These are phyloP conservation scores for Drosophila ananassae DNA, from an alignment of 1,140 invertebrate genomes.

Conservation along the genomic window DNA sequence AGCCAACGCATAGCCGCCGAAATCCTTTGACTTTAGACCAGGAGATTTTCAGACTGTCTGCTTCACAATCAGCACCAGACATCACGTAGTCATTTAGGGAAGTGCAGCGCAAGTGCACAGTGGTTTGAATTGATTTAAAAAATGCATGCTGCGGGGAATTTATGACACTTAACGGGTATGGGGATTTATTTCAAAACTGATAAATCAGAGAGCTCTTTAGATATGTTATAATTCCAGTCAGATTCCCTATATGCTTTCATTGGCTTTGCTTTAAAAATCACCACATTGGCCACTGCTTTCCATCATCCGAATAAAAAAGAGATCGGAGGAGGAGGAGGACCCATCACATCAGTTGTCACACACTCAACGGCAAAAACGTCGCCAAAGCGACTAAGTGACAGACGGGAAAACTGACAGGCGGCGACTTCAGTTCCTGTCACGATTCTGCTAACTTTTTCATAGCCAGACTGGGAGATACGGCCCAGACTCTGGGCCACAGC, in stretches of 20 bases:
- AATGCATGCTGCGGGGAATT: background rate
- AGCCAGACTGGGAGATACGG: slow-evolving; percentile 25
- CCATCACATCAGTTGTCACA: slow-evolving; percentile 57
- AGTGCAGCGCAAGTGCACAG: slow-evolving; percentile 31
- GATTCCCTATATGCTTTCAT: no score
- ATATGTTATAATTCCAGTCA: no score
- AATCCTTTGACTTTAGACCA: slow-evolving; percentile 41
- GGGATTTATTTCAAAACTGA: background rate
- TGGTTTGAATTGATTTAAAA: background rate
- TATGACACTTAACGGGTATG: background rate
- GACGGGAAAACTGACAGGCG: slow-evolving; percentile 12
- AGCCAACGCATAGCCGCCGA: slow-evolving; percentile 41
- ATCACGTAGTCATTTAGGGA: slow-evolving; percentile 24
- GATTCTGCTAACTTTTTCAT: slow-evolving; percentile 37
- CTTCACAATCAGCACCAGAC: slow-evolving; percentile 24
- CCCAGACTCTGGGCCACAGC: slow-evolving; percentile 21
- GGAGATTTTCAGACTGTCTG: slow-evolving; percentile 17
- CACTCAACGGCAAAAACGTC: slow-evolving; percentile 21
- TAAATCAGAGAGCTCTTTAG: no score
- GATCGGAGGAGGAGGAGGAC: background rate
- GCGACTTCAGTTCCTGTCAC: slow-evolving; percentile 42
- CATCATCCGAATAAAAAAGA: background rate
- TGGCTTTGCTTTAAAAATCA: background rate
- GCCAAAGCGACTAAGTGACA: slow-evolving; percentile 31
- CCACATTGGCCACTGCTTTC: background rate